Conservation (phyloP, 2,888 invertebrate species). For the Crioceris asparagi region DNA sequence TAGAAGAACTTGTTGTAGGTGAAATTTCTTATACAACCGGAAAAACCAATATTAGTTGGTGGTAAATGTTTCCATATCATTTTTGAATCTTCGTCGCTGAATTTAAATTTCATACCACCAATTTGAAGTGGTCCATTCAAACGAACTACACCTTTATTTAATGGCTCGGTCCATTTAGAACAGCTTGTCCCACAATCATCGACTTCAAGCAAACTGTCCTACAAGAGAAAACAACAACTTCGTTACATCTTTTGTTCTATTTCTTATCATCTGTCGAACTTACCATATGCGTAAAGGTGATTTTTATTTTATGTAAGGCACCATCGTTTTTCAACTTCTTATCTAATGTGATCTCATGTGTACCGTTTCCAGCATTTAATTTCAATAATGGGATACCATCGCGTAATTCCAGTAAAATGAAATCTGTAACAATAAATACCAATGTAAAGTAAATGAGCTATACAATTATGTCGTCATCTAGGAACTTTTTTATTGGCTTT, state of each 20-base stretch:
- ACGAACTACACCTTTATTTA: conserved; percentile 32
- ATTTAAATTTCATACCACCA: conserved; percentile 60
- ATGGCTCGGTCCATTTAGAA: conserved; percentile 27
- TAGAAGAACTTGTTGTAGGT: conserved; percentile 81
- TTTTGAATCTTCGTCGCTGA: conserved; percentile 48
- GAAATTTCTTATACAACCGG: conserved; percentile 86
- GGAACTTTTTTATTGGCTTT: too few relatives aligned
- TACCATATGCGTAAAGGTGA: conserved; percentile 46
- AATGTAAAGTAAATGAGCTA: too few relatives aligned
- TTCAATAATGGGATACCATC: conserved; percentile 74
- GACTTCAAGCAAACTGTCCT: conserved; percentile 33
- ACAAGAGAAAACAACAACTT: conserved; percentile 29
- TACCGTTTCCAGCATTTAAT: conserved; percentile 81
- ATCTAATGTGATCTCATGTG: conserved; percentile 51
- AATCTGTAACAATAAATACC: conserved; percentile 58
- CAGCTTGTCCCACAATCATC: conserved; percentile 36
- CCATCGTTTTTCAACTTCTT: conserved; percentile 60
- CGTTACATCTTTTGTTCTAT: too few relatives aligned
- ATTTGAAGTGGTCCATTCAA: conserved; percentile 84
- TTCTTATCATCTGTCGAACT: too few relatives aligned
- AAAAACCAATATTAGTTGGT: conserved; percentile 58
- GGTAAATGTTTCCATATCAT: conserved; percentile 64
- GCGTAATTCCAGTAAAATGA: conserved; percentile 77
- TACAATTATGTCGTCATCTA: too few relatives aligned
- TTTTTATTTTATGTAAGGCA: conserved; percentile 77